Evolutionary conservation across 2,888 invertebrate genomes (phyloP).

Genomic region (Trichopoda pennipes): DNA sequence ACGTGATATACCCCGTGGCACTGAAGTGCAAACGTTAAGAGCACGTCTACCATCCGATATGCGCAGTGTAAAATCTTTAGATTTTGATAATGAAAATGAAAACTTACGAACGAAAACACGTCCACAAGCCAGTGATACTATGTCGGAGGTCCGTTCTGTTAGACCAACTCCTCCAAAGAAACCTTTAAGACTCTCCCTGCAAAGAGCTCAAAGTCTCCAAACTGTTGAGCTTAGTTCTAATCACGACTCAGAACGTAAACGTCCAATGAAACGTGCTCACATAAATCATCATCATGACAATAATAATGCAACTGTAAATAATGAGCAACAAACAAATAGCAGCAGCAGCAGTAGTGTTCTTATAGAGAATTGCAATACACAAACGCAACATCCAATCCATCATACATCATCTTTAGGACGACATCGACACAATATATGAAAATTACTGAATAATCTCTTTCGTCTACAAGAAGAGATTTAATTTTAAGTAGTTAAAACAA

Average conservation of each 20-base stretch:
- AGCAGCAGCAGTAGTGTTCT: slow-evolving; percentile 72
- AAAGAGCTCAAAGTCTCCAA: slow-evolving; percentile 91
- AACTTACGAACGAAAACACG: slow-evolving; percentile 63
- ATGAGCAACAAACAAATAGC: slow-evolving; percentile 64
- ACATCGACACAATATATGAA: slow-evolving; percentile 78
- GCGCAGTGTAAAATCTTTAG: slow-evolving; percentile 87
- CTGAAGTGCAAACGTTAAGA: slow-evolving; percentile 73
- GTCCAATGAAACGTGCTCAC: slow-evolving; percentile 79
- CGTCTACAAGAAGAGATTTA: slow-evolving; percentile 66
- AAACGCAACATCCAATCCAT: slow-evolving; percentile 72
- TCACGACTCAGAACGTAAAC: slow-evolving; percentile 78
- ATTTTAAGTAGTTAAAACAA: slow-evolving; percentile 64
- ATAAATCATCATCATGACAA: slow-evolving; percentile 74
- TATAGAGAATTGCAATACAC: slow-evolving; percentile 74
- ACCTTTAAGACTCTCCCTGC: slow-evolving; percentile 90
- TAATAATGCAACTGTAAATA: slow-evolving; percentile 62
- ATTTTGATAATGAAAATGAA: slow-evolving; percentile 89
- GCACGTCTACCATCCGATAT: slow-evolving; percentile 76
- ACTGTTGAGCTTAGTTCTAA: slow-evolving; percentile 82
- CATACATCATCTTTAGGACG: slow-evolving; percentile 79
- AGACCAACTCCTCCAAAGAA: slow-evolving; percentile 92
- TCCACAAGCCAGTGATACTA: slow-evolving; percentile 81
- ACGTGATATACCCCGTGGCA: slow-evolving; percentile 72
- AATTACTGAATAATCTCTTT: slow-evolving; percentile 74
- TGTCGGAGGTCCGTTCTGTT: slow-evolving; percentile 83